Conservation (phyloP, 1,140 invertebrate genomes). For the Antheraea pernyi region DNA sequence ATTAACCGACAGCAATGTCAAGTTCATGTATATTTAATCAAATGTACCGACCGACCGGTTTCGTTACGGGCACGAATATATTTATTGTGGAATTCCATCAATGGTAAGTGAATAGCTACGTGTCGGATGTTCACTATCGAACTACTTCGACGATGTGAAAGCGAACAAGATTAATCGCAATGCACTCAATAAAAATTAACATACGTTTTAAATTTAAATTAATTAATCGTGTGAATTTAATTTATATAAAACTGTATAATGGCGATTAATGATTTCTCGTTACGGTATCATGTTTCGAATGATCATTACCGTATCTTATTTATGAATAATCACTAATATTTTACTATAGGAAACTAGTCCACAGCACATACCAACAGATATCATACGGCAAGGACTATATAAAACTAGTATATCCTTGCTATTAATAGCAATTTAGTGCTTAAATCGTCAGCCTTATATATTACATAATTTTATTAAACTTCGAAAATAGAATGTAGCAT, state of each 20-base stretch:
- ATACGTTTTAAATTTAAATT: not conserved
- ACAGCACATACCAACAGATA: too few species aligned
- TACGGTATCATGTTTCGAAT: too few species aligned
- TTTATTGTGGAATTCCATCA: slow-evolving; percentile 3
- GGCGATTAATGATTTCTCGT: too few species aligned
- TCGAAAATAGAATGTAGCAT: too few species aligned
- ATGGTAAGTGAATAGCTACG: not conserved
- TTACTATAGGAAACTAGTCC: too few species aligned
- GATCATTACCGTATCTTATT: too few species aligned
- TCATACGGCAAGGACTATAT: too few species aligned
- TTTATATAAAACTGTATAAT: not conserved
- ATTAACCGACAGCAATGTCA: slow-evolving; percentile 30
- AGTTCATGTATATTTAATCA: slow-evolving; percentile 17
- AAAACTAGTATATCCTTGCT: too few species aligned
- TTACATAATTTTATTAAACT: too few species aligned
- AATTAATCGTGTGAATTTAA: not conserved
- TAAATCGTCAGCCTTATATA: too few species aligned
- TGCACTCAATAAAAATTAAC: not conserved
- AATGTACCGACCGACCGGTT: not conserved
- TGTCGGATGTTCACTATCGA: not conserved
- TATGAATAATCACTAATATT: too few species aligned
- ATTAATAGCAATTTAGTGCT: too few species aligned
- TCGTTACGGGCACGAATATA: not conserved
- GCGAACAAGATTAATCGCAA: not conserved
- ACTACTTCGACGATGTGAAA: not conserved